Conservation (phyloP, 2,113 vertebrate genomes). For the Cynocephalus volans region DNA sequence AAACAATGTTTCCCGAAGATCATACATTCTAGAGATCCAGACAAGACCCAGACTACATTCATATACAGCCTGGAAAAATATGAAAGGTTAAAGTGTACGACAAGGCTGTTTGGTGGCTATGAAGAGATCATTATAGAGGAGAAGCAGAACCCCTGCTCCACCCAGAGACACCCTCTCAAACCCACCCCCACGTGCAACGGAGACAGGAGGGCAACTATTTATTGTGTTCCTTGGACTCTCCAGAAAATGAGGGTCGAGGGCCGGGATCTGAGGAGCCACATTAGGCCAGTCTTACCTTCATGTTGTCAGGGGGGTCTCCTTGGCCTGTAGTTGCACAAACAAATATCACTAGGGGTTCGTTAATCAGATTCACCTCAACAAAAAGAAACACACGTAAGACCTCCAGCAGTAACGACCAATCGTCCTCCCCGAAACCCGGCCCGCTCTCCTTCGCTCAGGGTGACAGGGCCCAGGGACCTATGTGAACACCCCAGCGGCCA, state of each 20-base stretch:
- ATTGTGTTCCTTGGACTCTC: not conserved
- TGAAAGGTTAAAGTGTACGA: no score
- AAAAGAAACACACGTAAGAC: slow-evolving; percentile 60
- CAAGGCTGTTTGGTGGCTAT: not conserved
- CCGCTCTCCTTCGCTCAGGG: not conserved
- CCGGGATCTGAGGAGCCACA: not conserved
- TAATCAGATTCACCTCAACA: slow-evolving; percentile 93
- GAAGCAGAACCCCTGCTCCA: not conserved
- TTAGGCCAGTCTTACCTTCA: slow-evolving; percentile 92
- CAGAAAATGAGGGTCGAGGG: not conserved
- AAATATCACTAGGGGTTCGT: slow-evolving; percentile 95
- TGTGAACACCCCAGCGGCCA: not conserved
- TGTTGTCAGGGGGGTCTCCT: slow-evolving; percentile 98
- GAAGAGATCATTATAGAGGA: not conserved
- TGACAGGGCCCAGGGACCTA: no score
- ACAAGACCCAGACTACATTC: not conserved
- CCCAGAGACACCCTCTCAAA: not conserved
- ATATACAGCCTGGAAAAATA: not conserved
- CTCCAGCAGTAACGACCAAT: fast-evolving
- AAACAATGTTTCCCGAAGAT: not conserved
- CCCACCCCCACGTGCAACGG: not conserved
- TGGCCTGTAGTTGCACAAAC: slow-evolving; percentile 97
- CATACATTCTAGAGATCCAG: not conserved
- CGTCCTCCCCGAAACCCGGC: not conserved
- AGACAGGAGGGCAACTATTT: not conserved